Percentiles rank a stretch among this genome's conserved stretches.
Evolutionary conservation across 1,140 invertebrate genomes (phyloP).

Genomic region (Coptotermes formosanus): DNA sequence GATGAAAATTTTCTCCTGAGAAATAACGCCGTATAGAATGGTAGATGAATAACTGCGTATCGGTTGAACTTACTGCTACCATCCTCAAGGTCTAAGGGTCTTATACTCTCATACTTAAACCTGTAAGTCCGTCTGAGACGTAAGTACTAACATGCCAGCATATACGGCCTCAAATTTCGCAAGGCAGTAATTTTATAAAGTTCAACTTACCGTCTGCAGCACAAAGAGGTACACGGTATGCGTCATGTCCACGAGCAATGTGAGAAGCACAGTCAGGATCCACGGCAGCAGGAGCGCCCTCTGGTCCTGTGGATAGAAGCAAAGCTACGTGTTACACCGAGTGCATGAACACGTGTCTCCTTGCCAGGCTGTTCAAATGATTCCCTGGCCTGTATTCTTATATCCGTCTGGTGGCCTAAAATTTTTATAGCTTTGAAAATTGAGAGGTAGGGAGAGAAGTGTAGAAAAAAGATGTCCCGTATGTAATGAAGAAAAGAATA

Average conservation of each 20-base stretch:
- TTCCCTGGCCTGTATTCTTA: background rate
- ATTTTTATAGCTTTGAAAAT: background rate
- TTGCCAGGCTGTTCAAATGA: background rate
- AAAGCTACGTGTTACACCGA: background rate
- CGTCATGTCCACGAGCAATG: constrained; percentile 22
- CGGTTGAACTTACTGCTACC: too few species aligned
- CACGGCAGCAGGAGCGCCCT: constrained; percentile 33
- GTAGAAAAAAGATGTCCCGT: background rate
- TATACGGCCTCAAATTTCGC: too few species aligned
- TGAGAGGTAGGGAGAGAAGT: background rate
- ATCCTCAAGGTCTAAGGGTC: too few species aligned
- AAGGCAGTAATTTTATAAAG: background rate
- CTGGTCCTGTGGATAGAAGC: constrained; percentile 31
- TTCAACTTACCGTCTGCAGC: constrained; percentile 25
- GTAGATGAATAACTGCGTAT: too few species aligned
- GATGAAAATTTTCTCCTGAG: too few species aligned
- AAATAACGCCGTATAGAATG: too few species aligned
- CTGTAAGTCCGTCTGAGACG: too few species aligned
- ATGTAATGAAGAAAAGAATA: too few species aligned
- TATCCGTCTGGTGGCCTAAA: background rate
- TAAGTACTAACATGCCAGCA: too few species aligned
- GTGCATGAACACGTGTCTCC: too few species aligned
- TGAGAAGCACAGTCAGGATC: constrained; percentile 27
- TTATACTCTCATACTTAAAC: too few species aligned
- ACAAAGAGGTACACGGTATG: constrained; percentile 32